Base-by-base conservation (phyloP, 35 echinoderm and acorn worm genomes). In the Holothuria glaberrima region DNA sequence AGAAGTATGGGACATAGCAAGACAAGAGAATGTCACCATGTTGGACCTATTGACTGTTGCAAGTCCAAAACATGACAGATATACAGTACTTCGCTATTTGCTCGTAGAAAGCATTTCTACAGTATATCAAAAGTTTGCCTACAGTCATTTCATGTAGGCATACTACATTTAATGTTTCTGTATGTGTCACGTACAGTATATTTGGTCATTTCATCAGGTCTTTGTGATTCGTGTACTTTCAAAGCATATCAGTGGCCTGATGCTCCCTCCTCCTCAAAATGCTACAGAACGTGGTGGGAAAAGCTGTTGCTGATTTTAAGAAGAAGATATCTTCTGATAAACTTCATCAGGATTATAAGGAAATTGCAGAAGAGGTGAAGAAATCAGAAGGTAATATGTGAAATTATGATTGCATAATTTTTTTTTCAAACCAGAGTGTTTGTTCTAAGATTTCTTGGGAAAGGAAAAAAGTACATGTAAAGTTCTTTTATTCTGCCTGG, bases 311-410 rank as follows among this genome's bases (percentile, higher is more conserved):
- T 14, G 50, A 78, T n/a, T 78, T 48, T 33, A 78, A 48, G 74
- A 17, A 52, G 27, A 48, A 78, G 44, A 19, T 41, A 0, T 22
- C 74, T 10, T 48, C 50, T 41, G 44, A 35, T 48, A 48, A 48
- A 16, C 74, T 78, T 22, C 44, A 48, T 27, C 20, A 48, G 5
- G 74, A 78, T 18, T 78, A 78, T 19, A 78, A 48, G 74, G 50
- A 78, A 35, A 50, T 78, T 41, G 74, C 74, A 9, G 50, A 78
- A 48, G 74, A 78, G 9, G 50, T 78, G 74, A 48, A 78, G 35
- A 78, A 78, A 50, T 48, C 50, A 48, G 74, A 78, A 22, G 41
- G 74, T 78, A 78, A 65, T 21, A 21, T 24, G 21, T 16, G 21
- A 21, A 7, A 24, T 21, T 7, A 24, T 65, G n/a, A 44, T 14